These are phyloP conservation scores for Boleophthalmus pectinirostris DNA, from an alignment of 2,113 vertebrate genomes.

Conservation along the genomic window DNA sequence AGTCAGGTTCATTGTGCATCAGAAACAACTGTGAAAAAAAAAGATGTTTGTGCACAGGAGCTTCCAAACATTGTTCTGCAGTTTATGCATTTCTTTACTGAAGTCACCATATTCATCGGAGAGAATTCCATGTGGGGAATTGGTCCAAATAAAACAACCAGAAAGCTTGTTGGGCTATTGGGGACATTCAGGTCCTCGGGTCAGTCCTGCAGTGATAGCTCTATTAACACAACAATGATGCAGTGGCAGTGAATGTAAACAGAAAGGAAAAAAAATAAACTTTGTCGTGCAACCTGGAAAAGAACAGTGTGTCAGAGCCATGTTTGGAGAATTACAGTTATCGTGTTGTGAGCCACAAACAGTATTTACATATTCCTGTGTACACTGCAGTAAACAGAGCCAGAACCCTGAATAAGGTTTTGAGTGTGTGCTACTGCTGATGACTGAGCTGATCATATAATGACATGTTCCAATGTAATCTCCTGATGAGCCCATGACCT, in stretches of 20 bases:
- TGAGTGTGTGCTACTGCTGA: background rate
- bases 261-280: background rate
- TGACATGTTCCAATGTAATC: constrained; percentile 11
- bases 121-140: background rate
- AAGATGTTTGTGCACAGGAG: too few species aligned
- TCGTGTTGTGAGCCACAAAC: background rate
- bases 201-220: background rate
- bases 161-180: background rate
- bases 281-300: background rate
- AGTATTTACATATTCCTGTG: background rate
- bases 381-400: background rate
- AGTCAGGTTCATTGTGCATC: too few species aligned
- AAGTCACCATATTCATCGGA: too few species aligned
- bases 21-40: too few species aligned
- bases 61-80: too few species aligned
- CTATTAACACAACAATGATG: background rate
- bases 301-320: background rate
- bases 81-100: too few species aligned
- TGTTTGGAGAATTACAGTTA: background rate
- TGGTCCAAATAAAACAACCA: background rate
- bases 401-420: background rate
- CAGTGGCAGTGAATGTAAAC: too few species aligned
- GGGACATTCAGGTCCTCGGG: background rate
- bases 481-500: constrained; percentile 21
- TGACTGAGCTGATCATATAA: constrained; percentile 12